phyloP scores from a whole-genome alignment of 2,888 invertebrate species.

The Leucozona laternaria region DNA sequence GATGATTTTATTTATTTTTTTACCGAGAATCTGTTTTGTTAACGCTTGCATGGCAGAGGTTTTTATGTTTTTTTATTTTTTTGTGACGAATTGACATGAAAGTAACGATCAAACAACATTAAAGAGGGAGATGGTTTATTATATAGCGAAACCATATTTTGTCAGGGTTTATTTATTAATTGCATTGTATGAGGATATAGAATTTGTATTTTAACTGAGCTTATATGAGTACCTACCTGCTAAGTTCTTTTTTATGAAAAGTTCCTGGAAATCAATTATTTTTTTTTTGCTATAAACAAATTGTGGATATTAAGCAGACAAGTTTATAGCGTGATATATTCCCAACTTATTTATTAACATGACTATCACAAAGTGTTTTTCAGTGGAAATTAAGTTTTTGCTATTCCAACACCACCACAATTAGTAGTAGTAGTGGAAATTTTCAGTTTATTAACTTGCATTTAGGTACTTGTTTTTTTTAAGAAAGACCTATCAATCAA shows the following conservation, averaged over 20 bases:
- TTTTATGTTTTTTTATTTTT: conserved; percentile 18
- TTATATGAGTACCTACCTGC: conserved; percentile 1
- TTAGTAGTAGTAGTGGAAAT: no score
- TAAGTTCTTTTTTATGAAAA: conserved; percentile 5
- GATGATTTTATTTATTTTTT: conserved; percentile 16
- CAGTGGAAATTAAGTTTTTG: no score
- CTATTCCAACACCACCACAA: no score
- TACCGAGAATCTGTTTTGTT: conserved; percentile 31
- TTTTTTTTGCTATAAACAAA: not conserved
- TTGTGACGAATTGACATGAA: conserved; percentile 54
- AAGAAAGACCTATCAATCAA: no score
- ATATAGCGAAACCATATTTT: conserved; percentile 23
- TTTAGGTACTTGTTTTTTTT: no score
- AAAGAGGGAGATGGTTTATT: conserved; percentile 45
- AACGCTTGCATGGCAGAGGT: conserved; percentile 18
- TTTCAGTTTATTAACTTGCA: no score
- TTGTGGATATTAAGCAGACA: not conserved
- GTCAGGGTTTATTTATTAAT: conserved; percentile 20
- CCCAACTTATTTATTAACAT: not conserved
- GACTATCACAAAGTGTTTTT: no score
- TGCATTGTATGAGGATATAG: conserved; percentile 38
- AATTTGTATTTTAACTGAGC: conserved; percentile 19
- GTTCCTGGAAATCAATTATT: not conserved
- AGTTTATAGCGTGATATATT: not conserved
- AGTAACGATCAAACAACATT: conserved; percentile 67